Evolutionary conservation across 2,113 vertebrate genomes (phyloP).

Genomic region (Chionis minor): DNA sequence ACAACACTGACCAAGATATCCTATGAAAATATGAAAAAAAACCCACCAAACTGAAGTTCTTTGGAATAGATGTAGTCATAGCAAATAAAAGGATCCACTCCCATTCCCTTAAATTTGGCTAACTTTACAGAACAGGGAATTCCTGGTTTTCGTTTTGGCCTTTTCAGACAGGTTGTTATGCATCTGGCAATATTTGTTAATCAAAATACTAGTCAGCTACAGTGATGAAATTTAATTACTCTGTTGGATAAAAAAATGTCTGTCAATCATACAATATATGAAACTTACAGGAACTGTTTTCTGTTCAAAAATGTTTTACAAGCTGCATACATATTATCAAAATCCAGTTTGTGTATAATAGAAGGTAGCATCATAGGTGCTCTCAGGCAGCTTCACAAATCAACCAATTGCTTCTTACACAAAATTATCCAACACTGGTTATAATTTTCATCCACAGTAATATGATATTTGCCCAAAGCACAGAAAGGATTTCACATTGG

Average conservation of each 20-base stretch:
- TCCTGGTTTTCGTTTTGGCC: neutral
- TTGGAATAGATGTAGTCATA: neutral
- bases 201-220: neutral
- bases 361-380: neutral
- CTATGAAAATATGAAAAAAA: neutral
- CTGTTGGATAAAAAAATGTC: neutral
- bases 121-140: neutral
- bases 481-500: neutral
- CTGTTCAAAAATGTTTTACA: neutral
- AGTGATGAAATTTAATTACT: neutral
- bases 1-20: neutral
- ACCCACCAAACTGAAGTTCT: rapidly evolving
- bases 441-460: neutral
- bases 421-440: neutral
- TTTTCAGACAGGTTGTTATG: neutral
- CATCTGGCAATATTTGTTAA: neutral
- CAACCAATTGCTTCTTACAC: neutral
- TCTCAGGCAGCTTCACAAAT: neutral
- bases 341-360: neutral
- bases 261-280: neutral
- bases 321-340: neutral
- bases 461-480: neutral
- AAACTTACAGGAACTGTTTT: neutral
- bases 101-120: neutral
- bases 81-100: neutral